Base-by-base conservation (phyloP, 2,888 invertebrate genomes). In the Spodoptera picta region DNA sequence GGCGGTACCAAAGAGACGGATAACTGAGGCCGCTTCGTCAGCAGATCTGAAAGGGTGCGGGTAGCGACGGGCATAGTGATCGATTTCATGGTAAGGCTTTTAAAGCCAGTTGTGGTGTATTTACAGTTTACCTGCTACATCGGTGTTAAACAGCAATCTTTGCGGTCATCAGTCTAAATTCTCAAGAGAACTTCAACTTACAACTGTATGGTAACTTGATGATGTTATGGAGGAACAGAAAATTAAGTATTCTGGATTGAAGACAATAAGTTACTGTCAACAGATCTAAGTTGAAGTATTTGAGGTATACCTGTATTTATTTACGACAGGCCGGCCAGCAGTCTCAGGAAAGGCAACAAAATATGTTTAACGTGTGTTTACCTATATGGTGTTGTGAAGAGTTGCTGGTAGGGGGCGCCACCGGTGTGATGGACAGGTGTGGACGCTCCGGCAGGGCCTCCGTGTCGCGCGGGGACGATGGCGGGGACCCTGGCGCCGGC, bases 381-480 rank as follows among this genome's bases (percentile, higher is more conserved):
- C 70, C 75, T 42, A 75, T 54, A n/a, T 70, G 71, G 52, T 57
- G 73, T 43, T 65, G 43, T 5, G 62, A 1, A 56, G 46, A 36
- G 36, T 36, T 36, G 12, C 23, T 9, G 5, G 51, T 12, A 12
- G 69, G 60, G 7, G 57, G 87, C 14, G 64, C 86, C 1, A 84
- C 77, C 1, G 89, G 87, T 56, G 90, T 87, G 77, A 87, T 84
- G 71, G 89, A 86, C 46, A 90, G 82, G 58, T 86, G 85, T 56
- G 88, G 82, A n/a, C 80, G 70, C 60, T 85, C 82, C 14, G 80
- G 70, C 63, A 78, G 73, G 53, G 83, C 57, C 69, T 81, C 82
- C 14, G 79, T 73, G 54, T 75, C 71, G 72, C 67, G 71, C 73
- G 63, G 84, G 12, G 67, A 63, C 27, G 66, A 36, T 7, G 69